Conservation (phyloP, 2,113 vertebrate genomes). For the Chloropsis hardwickii region DNA sequence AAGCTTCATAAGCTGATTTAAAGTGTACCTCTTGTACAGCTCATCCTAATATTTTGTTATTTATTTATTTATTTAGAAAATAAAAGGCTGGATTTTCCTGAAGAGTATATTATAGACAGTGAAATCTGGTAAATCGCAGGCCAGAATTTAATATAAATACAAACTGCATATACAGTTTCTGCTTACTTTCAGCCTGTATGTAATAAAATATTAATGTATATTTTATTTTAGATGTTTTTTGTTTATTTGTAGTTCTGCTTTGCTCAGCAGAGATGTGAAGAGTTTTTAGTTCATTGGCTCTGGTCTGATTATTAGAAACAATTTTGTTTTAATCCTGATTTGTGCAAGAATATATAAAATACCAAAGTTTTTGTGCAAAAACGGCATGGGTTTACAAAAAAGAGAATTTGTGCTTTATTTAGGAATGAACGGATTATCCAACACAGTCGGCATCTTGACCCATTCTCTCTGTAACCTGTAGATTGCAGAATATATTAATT, state of each 20-base stretch:
- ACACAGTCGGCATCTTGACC: neutral
- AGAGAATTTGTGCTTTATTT: constrained; percentile 23
- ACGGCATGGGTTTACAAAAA: constrained; percentile 21
- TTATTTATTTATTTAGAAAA: constrained; percentile 26
- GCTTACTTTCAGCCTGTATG: neutral
- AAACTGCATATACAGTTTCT: neutral
- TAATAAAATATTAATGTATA: neutral
- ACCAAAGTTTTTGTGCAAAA: constrained; percentile 35
- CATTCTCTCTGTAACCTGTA: neutral
- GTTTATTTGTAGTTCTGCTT: constrained; percentile 5
- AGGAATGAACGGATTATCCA: constrained; percentile 28
- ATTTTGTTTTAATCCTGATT: constrained; percentile 57
- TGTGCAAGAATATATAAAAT: constrained; percentile 47
- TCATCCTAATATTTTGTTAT: constrained; percentile 14
- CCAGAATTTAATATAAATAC: neutral
- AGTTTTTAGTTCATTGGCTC: constrained; percentile 13
- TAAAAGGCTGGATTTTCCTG: neutral
- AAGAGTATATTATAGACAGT: neutral
- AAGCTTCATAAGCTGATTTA: constrained; percentile 39
- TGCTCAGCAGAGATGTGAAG: neutral
- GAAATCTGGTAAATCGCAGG: neutral
- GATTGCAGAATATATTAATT: neutral
- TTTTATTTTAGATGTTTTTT: neutral
- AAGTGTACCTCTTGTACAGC: neutral
- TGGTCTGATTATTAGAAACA: constrained; percentile 30